These are phyloP conservation scores for Petroica traversi DNA, from an alignment of 2,113 vertebrate species.

Conservation along the genomic window DNA sequence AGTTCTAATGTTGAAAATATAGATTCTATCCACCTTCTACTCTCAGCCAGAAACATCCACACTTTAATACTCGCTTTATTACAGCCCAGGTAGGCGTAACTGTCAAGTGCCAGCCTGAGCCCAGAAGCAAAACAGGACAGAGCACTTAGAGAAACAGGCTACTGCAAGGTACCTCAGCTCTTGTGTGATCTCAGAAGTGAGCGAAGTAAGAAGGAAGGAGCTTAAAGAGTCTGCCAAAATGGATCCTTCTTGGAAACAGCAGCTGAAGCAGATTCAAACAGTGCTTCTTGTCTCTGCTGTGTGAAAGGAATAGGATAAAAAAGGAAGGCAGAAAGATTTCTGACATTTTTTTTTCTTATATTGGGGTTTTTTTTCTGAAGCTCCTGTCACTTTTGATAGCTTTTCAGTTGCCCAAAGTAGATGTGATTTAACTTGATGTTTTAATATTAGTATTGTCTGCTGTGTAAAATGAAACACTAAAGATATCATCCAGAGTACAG, in stretches of 20 bases:
- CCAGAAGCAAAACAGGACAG: not conserved
- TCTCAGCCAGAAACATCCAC: not conserved
- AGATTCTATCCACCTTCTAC: not conserved
- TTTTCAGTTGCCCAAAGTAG: not conserved
- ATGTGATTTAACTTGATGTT: not conserved
- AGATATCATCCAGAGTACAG: not conserved
- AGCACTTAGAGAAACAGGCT: not conserved
- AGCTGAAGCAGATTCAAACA: not conserved
- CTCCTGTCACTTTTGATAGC: not conserved
- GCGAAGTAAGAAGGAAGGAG: not conserved
- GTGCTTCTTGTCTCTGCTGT: not conserved
- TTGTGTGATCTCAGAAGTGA: not conserved
- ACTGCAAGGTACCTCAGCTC: not conserved
- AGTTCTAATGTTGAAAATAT: not conserved
- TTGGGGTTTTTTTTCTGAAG: not conserved
- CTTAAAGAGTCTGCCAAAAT: not conserved
- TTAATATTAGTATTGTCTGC: not conserved
- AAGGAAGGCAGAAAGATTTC: not conserved
- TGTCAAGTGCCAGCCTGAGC: not conserved
- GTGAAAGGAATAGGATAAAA: not conserved
- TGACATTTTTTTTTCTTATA: not conserved
- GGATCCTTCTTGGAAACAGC: not conserved
- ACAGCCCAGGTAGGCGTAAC: not conserved
- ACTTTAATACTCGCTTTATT: not conserved
- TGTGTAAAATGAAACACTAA: not conserved